phyloP scores from a whole-genome alignment of 2,888 invertebrate species.

The Tetrapedia diversipes region DNA sequence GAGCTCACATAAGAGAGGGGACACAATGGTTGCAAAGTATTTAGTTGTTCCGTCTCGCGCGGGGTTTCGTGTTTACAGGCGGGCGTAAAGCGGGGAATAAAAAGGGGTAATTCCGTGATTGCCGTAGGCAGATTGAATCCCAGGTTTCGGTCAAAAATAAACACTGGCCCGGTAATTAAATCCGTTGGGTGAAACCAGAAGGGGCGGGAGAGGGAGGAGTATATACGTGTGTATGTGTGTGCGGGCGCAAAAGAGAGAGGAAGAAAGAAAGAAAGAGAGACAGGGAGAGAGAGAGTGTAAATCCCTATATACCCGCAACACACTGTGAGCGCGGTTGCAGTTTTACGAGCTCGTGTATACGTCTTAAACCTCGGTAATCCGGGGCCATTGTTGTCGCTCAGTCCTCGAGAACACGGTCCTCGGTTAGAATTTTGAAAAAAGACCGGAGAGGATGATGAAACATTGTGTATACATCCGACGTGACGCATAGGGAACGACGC shows the following conservation, averaged over 20 bases:
- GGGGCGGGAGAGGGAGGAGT: no score
- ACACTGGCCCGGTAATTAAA: constrained; percentile 38
- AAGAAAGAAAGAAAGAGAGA: no score
- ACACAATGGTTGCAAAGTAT: no score
- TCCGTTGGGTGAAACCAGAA: constrained; percentile 27
- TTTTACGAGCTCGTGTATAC: constrained; percentile 47
- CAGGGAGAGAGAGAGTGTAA: no score
- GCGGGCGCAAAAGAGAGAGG: no score
- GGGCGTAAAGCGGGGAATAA: background rate
- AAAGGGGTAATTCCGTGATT: background rate
- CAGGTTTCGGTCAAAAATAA: constrained; percentile 24
- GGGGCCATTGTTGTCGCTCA: constrained; percentile 18
- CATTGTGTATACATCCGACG: background rate
- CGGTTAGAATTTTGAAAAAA: background rate
- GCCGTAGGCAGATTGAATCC: constrained; percentile 3
- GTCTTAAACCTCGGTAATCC: constrained; percentile 49
- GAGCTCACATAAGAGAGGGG: no score
- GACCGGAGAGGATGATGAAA: no score
- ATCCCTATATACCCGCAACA: constrained; percentile 23
- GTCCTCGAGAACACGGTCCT: background rate
- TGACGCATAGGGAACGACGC: no score
- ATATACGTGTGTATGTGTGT: no score
- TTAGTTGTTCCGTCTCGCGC: background rate
- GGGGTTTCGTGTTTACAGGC: background rate
- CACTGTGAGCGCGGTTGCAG: constrained; percentile 28